Evolutionary conservation across 2,888 invertebrate genomes (phyloP).

Genomic region (Chorisops tibialis): DNA sequence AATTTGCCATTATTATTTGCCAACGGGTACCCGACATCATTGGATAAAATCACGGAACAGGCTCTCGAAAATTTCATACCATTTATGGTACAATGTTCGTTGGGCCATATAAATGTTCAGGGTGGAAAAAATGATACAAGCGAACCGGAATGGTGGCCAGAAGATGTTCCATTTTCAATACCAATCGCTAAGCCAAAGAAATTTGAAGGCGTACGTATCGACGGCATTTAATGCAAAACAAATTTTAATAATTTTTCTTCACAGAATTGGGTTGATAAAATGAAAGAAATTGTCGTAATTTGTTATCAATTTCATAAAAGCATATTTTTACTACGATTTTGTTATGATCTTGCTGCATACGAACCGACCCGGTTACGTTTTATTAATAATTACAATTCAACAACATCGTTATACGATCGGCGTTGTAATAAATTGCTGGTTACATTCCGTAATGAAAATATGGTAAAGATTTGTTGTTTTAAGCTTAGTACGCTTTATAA

Average conservation of each 20-base stretch:
- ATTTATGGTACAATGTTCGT: constrained; percentile 73
- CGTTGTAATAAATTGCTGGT: constrained; percentile 64
- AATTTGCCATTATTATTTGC: constrained; percentile 70
- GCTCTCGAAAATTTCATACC: constrained; percentile 69
- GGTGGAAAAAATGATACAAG: constrained; percentile 49
- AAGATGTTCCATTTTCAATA: constrained; percentile 62
- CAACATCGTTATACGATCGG: constrained; percentile 67
- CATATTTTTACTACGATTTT: constrained; percentile 66
- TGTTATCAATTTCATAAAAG: constrained; percentile 72
- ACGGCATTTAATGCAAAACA: constrained; percentile 4
- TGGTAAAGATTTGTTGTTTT: constrained; percentile 54
- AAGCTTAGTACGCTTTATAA: background rate
- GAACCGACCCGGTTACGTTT: constrained; percentile 63
- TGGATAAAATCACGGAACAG: constrained; percentile 60
- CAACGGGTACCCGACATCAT: constrained; percentile 66
- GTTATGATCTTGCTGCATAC: constrained; percentile 64
- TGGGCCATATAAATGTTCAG: constrained; percentile 58
- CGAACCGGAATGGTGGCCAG: constrained; percentile 71
- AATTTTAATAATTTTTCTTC: constrained; percentile 23
- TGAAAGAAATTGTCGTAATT: constrained; percentile 64
- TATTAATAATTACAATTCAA: constrained; percentile 69
- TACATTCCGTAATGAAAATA: constrained; percentile 73
- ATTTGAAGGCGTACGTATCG: constrained; percentile 50
- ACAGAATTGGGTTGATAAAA: constrained; percentile 59
- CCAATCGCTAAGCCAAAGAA: constrained; percentile 60